A percentile compares a stretch with the other conserved stretches of the same genome.
These are phyloP conservation scores for Ooceraea biroi DNA, from an alignment of 1,140 invertebrate species.

Conservation along the genomic window DNA sequence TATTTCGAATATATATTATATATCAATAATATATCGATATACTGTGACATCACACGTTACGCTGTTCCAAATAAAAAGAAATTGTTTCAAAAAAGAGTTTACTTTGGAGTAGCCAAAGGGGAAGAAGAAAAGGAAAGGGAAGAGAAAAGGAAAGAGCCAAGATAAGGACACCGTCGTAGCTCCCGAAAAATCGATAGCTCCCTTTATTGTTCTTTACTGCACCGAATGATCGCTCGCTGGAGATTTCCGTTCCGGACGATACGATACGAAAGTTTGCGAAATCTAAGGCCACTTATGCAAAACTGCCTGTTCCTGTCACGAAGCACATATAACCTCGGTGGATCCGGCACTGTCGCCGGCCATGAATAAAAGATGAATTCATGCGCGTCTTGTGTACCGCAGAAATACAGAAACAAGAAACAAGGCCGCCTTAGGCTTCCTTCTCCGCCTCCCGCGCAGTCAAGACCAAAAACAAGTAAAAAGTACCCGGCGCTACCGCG, in stretches of 20 bases:
- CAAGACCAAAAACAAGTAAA: constrained; percentile 44
- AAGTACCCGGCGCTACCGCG: constrained; percentile 5
- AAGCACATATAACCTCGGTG: constrained; percentile 56
- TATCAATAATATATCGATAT: constrained; percentile 7
- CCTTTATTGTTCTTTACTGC: constrained; percentile 19
- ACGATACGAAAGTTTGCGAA: constrained; percentile 65
- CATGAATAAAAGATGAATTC: constrained; percentile 84
- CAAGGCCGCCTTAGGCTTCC: constrained; percentile 57
- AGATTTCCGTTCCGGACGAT: constrained; percentile 45
- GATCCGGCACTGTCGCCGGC: constrained; percentile 26
- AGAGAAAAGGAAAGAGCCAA: not conserved
- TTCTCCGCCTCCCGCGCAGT: not conserved
- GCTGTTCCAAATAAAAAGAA: not conserved
- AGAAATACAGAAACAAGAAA: constrained; percentile 64
- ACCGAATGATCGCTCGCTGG: constrained; percentile 13
- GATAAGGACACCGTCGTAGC: not conserved
- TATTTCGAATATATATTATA: not conserved
- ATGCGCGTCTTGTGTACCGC: constrained; percentile 73
- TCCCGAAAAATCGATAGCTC: constrained; percentile 18
- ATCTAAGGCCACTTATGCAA: constrained; percentile 69
- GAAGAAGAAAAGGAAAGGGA: not conserved
- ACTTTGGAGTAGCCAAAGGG: no score
- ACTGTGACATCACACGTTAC: not conserved
- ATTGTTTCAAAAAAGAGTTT: no score
- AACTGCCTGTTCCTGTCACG: constrained; percentile 68